Evolutionary conservation across 2,113 vertebrate genomes (phyloP), one percentile per base, ranked within the genome.

Genomic region (Rhea pennata): DNA sequence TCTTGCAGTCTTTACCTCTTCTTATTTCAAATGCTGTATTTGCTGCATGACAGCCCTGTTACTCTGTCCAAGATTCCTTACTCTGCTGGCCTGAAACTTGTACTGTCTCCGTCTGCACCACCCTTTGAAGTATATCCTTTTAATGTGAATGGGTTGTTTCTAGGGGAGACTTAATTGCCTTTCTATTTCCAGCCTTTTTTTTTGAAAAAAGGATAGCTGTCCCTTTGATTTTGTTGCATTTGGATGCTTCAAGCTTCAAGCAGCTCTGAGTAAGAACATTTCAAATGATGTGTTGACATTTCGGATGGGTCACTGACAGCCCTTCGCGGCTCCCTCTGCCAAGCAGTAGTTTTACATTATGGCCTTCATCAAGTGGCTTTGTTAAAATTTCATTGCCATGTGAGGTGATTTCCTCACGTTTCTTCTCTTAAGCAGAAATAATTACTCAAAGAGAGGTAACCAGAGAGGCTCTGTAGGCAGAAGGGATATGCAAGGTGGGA

Each of bases 171-270:
- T 73, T 91, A 76, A 88, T 86, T 95, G 64, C 59, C 50, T 92
- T 93, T 88, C 48, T 92, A 27, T 61, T 87, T 94, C 53, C 22
- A 9, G 36, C 36, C 22, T 87, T 6, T 3, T 53, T 27, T 54
- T 24, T 33, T 50, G 61, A 31, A 53, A 50, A 92, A 81, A 13
- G 16, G 20, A 62, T 70, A 78, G 5, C 44, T 66, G 33, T 91
- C 58, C 26, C 40, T 95, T 93, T 96, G 93, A 95, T 92, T 94
- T 79, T 76, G 11, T 29, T 95, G 74, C 40, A 53, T 82, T 66
- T 76, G 64, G 71, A 59, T 76, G 40, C 44, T 76, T 85, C 40
- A 76, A 79, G 40, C 44, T 76, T 85, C 40, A 76, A 79, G 58
- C 10, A 8, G 20, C 24, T 78, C 26, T 2, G 10, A 46, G 58